phyloP scores from a whole-genome alignment of 2,797 vertebrate genomes.

The Pterois miles region DNA sequence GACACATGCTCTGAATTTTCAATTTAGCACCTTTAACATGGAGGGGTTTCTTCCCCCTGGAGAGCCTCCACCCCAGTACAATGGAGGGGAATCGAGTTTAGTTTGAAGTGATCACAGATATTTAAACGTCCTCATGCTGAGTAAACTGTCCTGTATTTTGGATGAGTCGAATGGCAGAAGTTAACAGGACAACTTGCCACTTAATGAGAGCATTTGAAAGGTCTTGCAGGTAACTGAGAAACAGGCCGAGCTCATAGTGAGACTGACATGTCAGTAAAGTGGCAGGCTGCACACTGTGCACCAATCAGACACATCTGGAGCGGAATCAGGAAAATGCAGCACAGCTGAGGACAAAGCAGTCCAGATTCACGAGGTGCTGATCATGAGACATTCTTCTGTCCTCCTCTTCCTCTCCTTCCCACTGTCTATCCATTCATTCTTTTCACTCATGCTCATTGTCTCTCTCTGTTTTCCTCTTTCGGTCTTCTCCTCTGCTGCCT shows the following conservation, averaged over 20 bases:
- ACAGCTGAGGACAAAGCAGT: conserved; percentile 14
- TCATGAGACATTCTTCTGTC: neutral
- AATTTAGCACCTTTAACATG: no score
- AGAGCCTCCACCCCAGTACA: neutral
- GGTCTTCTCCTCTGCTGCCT: conserved; percentile 5
- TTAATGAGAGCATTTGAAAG: neutral
- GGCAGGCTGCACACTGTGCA: neutral
- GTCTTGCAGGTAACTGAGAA: neutral
- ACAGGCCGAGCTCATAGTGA: neutral
- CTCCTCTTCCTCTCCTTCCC: neutral
- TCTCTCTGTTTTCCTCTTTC: neutral
- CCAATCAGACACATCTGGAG: conserved; percentile 7
- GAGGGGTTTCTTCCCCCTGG: neutral
- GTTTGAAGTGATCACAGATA: neutral
- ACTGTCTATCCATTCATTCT: neutral
- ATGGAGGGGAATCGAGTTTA: no score
- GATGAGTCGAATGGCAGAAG: neutral
- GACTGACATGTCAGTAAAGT: neutral
- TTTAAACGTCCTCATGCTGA: neutral
- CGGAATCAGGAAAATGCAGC: neutral
- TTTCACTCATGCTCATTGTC: neutral
- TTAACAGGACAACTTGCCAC: neutral
- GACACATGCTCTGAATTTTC: no score
- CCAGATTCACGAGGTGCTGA: neutral
- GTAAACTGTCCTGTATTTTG: neutral